Evolutionary conservation across 2,113 vertebrate genomes (phyloP).

Genomic region (Sigmodon hispidus): DNA sequence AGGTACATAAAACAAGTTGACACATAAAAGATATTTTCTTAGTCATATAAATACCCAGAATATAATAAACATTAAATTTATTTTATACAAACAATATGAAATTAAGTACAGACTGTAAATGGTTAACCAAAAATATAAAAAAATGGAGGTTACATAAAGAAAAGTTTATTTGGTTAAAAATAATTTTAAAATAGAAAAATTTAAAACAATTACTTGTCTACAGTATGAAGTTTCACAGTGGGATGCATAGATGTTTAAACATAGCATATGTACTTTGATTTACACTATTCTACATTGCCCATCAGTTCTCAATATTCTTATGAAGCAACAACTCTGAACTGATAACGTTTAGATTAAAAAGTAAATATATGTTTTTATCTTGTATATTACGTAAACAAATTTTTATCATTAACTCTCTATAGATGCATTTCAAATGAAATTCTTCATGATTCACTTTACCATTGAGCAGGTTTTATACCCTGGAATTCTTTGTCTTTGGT

Average conservation of each 20-base stretch:
- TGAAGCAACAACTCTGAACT: neutral
- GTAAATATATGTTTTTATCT: neutral
- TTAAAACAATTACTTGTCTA: neutral
- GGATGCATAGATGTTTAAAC: neutral
- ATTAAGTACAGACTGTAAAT: neutral
- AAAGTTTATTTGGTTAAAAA: slow-evolving; percentile 31
- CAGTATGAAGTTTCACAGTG: neutral
- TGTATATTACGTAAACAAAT: neutral
- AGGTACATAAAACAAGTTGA: neutral
- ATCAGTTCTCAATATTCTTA: neutral
- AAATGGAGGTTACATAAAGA: neutral
- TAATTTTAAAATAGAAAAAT: neutral
- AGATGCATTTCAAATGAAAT: neutral
- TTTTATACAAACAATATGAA: neutral
- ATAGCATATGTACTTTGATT: neutral
- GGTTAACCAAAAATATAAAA: neutral
- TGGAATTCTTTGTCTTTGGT: neutral
- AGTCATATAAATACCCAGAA: neutral
- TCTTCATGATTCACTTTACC: neutral
- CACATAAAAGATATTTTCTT: neutral
- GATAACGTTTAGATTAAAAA: neutral
- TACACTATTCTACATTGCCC: neutral
- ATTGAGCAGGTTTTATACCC: neutral
- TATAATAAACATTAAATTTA: neutral
- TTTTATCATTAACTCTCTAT: neutral